A percentile compares a stretch with the other conserved stretches of the same genome.
Evolutionary conservation across 2,113 vertebrate species (phyloP).

Genomic region (Capra hircus): DNA sequence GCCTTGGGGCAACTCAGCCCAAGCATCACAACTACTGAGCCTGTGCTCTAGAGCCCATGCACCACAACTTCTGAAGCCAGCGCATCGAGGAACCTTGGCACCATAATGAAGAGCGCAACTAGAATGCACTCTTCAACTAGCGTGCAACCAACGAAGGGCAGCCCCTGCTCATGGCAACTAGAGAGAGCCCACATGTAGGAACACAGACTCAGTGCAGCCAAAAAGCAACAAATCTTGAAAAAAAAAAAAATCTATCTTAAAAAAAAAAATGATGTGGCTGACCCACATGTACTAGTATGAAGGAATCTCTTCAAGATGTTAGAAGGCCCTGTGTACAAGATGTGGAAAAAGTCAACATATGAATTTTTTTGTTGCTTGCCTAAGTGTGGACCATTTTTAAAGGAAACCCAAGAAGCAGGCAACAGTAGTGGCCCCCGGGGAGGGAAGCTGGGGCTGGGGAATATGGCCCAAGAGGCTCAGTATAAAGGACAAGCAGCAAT

Average conservation of each 20-base stretch:
- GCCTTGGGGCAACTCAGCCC: neutral
- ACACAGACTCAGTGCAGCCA: neutral
- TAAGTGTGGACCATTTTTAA: neutral
- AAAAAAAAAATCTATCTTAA: neutral
- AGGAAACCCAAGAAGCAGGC: neutral
- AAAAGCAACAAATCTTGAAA: neutral
- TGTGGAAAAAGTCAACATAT: neutral
- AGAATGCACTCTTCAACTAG: neutral
- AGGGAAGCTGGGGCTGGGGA: neutral
- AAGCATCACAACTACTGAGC: neutral
- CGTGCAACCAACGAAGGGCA: neutral
- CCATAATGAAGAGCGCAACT: neutral
- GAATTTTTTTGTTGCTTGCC: neutral
- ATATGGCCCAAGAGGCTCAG: neutral
- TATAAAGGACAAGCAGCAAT: neutral
- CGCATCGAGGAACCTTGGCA: neutral
- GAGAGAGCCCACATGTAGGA: neutral
- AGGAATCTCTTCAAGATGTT: neutral
- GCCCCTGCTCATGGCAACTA: neutral
- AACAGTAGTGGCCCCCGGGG: neutral
- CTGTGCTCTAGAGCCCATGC: neutral
- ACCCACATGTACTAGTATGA: rapidly evolving
- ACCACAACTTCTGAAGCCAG: neutral
- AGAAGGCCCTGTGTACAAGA: neutral
- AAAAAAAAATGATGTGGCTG: neutral